These are phyloP conservation scores for Drosophila imparisetae DNA, from an alignment of 2,888 invertebrate genomes.

Conservation along the genomic window DNA sequence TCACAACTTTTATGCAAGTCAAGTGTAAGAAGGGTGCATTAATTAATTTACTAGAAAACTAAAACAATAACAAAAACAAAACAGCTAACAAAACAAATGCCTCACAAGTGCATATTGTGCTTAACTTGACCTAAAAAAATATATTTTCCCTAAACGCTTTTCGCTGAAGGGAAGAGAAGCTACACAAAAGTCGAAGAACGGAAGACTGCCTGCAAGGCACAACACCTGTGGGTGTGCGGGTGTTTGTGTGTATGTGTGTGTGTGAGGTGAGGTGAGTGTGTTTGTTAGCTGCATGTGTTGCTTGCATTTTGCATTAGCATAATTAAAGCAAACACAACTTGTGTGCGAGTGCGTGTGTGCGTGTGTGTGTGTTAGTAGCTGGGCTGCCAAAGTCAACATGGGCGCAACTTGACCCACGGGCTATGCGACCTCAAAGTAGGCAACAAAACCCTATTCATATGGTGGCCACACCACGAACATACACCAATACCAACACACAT, in stretches of 20 bases:
- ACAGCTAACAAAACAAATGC: constrained; percentile 23
- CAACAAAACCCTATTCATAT: constrained; percentile 64
- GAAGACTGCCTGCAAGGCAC: constrained; percentile 32
- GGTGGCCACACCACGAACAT: constrained; percentile 10
- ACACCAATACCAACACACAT: constrained; percentile 20
- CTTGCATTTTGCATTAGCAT: constrained; percentile 71
- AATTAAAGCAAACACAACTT: constrained; percentile 65
- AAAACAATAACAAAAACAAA: neutral
- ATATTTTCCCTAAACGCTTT: constrained; percentile 13
- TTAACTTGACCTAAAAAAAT: constrained; percentile 54
- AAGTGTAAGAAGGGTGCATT: constrained; percentile 1
- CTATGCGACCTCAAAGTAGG: constrained; percentile 63
- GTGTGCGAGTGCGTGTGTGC: constrained; percentile 1
- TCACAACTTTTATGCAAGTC: neutral
- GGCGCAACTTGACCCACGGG: constrained; percentile 64
- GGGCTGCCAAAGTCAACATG: constrained; percentile 65
- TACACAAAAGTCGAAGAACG: constrained; percentile 49
- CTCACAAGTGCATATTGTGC: constrained; percentile 25
- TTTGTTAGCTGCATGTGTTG: constrained; percentile 12
- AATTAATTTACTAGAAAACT: constrained; percentile 51
- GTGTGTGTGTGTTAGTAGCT: constrained; percentile 53
- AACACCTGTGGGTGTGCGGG: constrained; percentile 37
- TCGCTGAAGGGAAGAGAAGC: constrained; percentile 17
- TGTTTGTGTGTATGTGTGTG: constrained; percentile 21
- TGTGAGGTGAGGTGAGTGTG: constrained; percentile 5